phyloP scores from a whole-genome alignment of 1,140 invertebrate genomes.

The Leucophenga varia region DNA sequence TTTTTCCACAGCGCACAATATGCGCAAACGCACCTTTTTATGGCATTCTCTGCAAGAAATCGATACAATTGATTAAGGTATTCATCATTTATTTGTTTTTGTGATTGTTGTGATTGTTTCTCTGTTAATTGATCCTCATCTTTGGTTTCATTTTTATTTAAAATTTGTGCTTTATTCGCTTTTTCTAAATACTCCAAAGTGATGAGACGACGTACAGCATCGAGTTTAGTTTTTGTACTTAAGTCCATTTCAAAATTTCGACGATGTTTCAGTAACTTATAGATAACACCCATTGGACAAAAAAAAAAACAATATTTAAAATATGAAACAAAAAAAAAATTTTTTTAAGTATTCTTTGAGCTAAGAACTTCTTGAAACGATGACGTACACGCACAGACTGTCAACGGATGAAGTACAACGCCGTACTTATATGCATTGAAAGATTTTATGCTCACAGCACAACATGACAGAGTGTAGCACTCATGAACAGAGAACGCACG shows the following conservation, averaged over 20 bases:
- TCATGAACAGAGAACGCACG: not conserved
- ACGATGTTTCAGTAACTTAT: slow-evolving; percentile 49
- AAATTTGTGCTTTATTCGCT: slow-evolving; percentile 18
- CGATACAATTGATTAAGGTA: slow-evolving; percentile 39
- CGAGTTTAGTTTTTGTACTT: too few species aligned
- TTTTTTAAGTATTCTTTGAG: too few species aligned
- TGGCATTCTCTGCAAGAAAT: slow-evolving; percentile 46
- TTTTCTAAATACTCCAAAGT: too few species aligned
- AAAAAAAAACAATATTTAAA: too few species aligned
- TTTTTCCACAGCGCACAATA: too few species aligned
- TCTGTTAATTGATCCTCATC: not conserved
- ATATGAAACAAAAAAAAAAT: too few species aligned
- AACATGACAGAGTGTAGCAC: too few species aligned
- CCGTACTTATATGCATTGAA: too few species aligned
- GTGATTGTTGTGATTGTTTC: slow-evolving; percentile 21
- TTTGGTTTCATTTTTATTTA: slow-evolving; percentile 6
- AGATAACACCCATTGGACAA: slow-evolving; percentile 50
- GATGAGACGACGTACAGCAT: too few species aligned
- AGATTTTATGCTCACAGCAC: too few species aligned
- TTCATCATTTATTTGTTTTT: slow-evolving; percentile 29
- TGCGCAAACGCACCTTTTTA: slow-evolving; percentile 31
- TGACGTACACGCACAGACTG: slow-evolving; percentile 23
- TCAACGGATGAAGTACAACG: slow-evolving; percentile 3
- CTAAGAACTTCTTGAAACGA: too few species aligned
- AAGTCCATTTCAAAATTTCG: too few species aligned